These are phyloP conservation scores for Toxotes jaculatrix DNA, from an alignment of 2,113 vertebrate species.

Conservation along the genomic window DNA sequence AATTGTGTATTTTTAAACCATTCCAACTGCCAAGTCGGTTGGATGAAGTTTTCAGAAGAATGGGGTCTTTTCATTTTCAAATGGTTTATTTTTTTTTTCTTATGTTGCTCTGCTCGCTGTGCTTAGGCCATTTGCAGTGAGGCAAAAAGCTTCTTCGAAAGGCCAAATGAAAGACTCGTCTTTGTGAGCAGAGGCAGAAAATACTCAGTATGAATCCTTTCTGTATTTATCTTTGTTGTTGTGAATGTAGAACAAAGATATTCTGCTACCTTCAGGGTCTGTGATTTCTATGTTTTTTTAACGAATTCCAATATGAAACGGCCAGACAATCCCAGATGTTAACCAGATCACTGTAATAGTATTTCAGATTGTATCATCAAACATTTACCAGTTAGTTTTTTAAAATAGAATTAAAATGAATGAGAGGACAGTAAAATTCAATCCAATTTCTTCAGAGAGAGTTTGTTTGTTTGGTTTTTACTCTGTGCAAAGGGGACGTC, in stretches of 20 bases:
- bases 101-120: not conserved
- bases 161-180: slow-evolving; percentile 8
- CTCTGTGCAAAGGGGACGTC: not conserved
- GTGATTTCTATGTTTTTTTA: slow-evolving; percentile 22
- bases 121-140: not conserved
- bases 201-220: not conserved
- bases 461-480: not conserved
- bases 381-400: slow-evolving; percentile 38
- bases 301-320: slow-evolving; percentile 25
- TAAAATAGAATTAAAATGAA: slow-evolving; percentile 15
- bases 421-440: not conserved
- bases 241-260: not conserved
- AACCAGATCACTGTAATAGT: slow-evolving; percentile 18
- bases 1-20: not conserved
- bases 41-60: not conserved
- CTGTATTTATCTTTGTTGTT: slow-evolving; percentile 1
- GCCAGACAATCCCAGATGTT: slow-evolving; percentile 9
- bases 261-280: slow-evolving; percentile 2
- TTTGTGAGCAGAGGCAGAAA: slow-evolving; percentile 24
- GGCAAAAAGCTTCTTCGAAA: slow-evolving; percentile 10
- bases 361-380: slow-evolving; percentile 52
- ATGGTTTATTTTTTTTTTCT: not conserved
- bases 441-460: not conserved
- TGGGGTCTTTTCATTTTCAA: slow-evolving; percentile 20
- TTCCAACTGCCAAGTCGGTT: not conserved